Evolutionary conservation across 2,113 vertebrate genomes (phyloP), one percentile per base, ranked within the genome.

Genomic region (Cyanoliseus patagonus): DNA sequence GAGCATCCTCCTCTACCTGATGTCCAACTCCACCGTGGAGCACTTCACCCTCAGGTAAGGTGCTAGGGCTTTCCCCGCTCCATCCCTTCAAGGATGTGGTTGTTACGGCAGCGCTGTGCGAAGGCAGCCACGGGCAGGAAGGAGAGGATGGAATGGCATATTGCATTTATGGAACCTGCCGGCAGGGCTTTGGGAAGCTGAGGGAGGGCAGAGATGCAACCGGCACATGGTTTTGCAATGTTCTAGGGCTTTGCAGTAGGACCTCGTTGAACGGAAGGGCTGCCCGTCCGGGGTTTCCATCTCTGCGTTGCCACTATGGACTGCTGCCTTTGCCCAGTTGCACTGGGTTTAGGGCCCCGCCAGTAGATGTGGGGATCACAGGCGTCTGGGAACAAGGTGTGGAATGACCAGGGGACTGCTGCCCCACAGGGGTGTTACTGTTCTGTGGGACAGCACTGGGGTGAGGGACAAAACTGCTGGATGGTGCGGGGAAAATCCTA

Each of bases 1-100:
- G 52, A 99, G 95, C 95, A 98, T 99, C 95, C 96, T 98, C 51
- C 98, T 99, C 64, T 99, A 98, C 97, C 86, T 99, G 96, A 98
- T 98, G 94, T 98, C 98, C 97, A 99, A 99, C 98, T 99, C 99
- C 52, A 98, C 98, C 0, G 98, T 99, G 52, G 99, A 99, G 55
- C 99, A 99, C 62, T 99, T 99, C 98, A 99, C 98, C 8, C 98
- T 99, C 97, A 99, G 99, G 99, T 99, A 98, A 37, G 76, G 47
- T 3, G 9, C 28, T 0, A 11, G 17, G 10, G 49, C 0, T 33
- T n/a, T 1, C 7, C 23, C 10, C 0, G 0, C 24, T 17, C 7
- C 2, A 1, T 31, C 18, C 0, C 47, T 57, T 9, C 0, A 0
- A 0, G 9, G 46, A 23, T 11, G 4, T 1, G 70, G 47, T 13